Evolutionary conservation across 2,797 vertebrate species (phyloP), one percentile per base, ranked within the genome.

Genomic region (Chloroceryle inda): DNA sequence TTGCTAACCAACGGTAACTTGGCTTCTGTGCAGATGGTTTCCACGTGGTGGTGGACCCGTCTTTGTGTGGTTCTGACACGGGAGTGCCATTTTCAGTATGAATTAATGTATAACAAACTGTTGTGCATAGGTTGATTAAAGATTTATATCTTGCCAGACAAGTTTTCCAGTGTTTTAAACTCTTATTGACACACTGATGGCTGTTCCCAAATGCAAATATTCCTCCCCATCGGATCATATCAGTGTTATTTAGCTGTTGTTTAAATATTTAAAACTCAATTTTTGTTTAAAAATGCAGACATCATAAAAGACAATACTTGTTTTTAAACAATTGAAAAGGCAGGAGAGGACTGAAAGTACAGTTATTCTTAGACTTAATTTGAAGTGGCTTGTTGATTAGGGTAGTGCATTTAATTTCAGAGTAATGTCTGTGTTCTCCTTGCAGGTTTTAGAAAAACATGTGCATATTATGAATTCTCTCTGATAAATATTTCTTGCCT

Each of bases 231-330:
- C 83, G 85, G 42, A 40, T 93, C 59, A 74, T 76, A 73, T 86
- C 40, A 84, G n/a, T 81, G 42, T 71, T 88, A 75, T 82, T 94
- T 75, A 88, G 26, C 38, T 74, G 40, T n/a, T 88, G 68, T 76
- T 88, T 88, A 95, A 91, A 90, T 93, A 91, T 84, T 92, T 86
- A 79, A 87, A 76, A 45, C 47, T 86, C 38, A 76, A 59, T 84
- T 94, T 91, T 78, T 50, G 29, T 84, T 92, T 69, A 67, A 78
- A 91, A 91, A 73, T 84, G 10, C 47, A 84, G 62, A 68, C 62
- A 76, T 45, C 8, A n/a, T 74, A 55, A 67, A 92, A 91, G 27
- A 76, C 86, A 59, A 69, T 83, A 27, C 15, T 84, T 92, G 19
- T 44, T 77, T 91, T 88, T 68, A 79, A 90, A 45, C 42, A 77